These are phyloP conservation scores for Rhineura floridana DNA, from an alignment of 2,113 vertebrate species.

Conservation along the genomic window DNA sequence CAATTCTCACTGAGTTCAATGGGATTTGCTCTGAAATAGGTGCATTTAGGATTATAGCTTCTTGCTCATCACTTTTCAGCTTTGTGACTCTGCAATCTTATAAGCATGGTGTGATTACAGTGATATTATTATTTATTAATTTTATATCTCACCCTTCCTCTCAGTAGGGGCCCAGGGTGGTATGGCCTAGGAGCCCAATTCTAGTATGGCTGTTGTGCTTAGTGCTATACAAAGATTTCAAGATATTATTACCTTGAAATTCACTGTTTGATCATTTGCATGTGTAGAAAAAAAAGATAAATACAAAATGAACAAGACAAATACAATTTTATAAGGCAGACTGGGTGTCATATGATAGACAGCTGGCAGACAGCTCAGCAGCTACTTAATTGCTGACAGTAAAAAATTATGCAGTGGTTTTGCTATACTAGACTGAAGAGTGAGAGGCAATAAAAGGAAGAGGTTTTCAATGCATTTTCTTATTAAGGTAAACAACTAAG, in stretches of 20 bases:
- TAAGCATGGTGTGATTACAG: background rate
- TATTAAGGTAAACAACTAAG: background rate
- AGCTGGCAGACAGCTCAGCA: background rate
- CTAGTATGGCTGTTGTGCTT: background rate
- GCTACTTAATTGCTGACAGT: constrained; percentile 1
- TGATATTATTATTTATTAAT: too few relatives aligned
- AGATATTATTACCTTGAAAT: background rate
- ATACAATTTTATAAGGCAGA: background rate
- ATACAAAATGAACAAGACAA: background rate
- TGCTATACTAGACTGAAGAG: background rate
- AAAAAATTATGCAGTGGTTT: background rate
- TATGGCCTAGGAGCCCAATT: background rate
- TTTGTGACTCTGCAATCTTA: constrained; percentile 21
- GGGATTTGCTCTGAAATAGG: too few relatives aligned
- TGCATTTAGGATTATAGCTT: too few relatives aligned
- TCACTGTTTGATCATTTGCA: background rate
- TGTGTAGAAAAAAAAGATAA: background rate
- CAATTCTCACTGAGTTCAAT: too few relatives aligned
- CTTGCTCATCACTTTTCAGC: constrained; percentile 10
- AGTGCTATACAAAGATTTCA: background rate
- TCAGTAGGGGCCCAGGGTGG: too few relatives aligned
- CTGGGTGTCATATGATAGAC: background rate
- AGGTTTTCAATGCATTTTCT: background rate
- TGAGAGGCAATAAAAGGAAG: background rate
- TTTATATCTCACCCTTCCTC: too few relatives aligned